Evolutionary conservation across 2,888 invertebrate species (phyloP).

Genomic region (Cantharis nigra): DNA sequence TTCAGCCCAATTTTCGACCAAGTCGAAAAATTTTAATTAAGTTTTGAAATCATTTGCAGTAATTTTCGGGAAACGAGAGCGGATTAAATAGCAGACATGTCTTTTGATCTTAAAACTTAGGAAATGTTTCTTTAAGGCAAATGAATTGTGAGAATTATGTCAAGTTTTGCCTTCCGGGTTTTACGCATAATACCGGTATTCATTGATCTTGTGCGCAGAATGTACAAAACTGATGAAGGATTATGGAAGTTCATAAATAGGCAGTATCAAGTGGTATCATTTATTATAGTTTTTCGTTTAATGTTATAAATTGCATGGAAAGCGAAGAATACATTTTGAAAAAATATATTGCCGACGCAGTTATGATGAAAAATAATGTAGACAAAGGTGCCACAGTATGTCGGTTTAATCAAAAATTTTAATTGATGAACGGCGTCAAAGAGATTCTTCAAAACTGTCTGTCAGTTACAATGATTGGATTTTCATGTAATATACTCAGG

Average conservation of each 20-base stretch:
- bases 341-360: neutral
- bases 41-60: neutral
- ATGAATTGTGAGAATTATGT: constrained; percentile 3
- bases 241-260: neutral
- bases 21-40: neutral
- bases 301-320: neutral
- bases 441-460: constrained; percentile 24
- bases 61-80: neutral
- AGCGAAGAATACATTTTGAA: neutral
- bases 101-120: neutral
- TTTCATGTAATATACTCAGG: constrained; percentile 22
- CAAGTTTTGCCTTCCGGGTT: neutral
- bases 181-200: constrained; percentile 1
- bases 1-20: neutral
- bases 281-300: neutral
- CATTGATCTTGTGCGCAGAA: constrained; percentile 4
- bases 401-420: constrained; percentile 22
- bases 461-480: constrained; percentile 26
- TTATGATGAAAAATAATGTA: neutral
- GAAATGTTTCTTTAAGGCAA: neutral
- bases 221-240: constrained; percentile 3
- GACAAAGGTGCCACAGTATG: constrained; percentile 2
- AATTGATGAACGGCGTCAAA: constrained; percentile 24
- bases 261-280: neutral
- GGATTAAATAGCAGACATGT: neutral